Conservation (phyloP, 1,140 invertebrate species). For the Caerostris extrusa region DNA sequence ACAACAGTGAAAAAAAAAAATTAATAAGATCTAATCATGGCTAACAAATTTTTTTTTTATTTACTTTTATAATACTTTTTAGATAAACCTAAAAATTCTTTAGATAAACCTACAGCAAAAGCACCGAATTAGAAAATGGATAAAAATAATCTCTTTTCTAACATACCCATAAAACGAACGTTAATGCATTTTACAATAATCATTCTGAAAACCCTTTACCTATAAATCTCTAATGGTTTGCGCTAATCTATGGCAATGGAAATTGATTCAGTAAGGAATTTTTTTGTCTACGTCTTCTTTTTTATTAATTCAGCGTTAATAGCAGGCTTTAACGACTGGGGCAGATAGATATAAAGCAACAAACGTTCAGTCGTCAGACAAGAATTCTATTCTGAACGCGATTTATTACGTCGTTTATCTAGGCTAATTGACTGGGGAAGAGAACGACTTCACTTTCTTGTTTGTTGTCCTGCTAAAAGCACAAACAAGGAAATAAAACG, state of each 20-base stretch:
- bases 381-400: neutral
- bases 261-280: neutral
- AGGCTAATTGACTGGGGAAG: neutral
- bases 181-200: too few relatives aligned
- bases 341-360: neutral
- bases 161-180: too few relatives aligned
- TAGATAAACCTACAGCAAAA: too few relatives aligned
- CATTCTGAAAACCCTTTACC: too few relatives aligned
- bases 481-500: constrained; percentile 2
- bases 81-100: too few relatives aligned
- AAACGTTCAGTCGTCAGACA: neutral
- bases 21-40: too few relatives aligned
- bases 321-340: neutral
- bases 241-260: neutral
- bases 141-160: too few relatives aligned
- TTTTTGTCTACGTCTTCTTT: neutral
- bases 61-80: too few relatives aligned
- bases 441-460: constrained; percentile 4
- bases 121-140: too few relatives aligned
- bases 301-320: neutral
- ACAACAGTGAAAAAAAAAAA: too few relatives aligned
- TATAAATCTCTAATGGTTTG: neutral
- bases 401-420: constrained; percentile 16
- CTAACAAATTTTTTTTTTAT: too few relatives aligned
- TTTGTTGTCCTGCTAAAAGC: constrained; percentile 11